phyloP scores from a whole-genome alignment of 53 echinoderm and acorn worm species.

The Crossaster papposus region DNA sequence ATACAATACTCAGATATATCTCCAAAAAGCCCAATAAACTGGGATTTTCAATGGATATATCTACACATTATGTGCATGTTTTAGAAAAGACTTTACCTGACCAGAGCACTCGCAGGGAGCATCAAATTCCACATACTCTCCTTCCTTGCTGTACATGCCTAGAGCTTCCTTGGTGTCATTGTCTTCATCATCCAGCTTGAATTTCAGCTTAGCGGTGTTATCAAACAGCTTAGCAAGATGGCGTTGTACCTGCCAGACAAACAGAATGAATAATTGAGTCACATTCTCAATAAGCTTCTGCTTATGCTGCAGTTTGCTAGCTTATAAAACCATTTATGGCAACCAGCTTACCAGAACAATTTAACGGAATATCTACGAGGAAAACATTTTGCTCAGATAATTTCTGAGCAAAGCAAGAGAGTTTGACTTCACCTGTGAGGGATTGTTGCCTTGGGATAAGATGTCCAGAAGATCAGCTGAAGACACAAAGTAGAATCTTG shows the following conservation, averaged over 20 bases:
- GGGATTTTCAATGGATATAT: no score
- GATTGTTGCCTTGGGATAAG: constrained; percentile 94
- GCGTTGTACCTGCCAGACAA: constrained; percentile 79
- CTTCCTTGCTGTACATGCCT: constrained; percentile 99
- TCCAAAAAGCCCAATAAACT: no score
- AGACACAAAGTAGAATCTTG: constrained; percentile 98
- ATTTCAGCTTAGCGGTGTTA: constrained; percentile 95
- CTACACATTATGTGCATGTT: no score
- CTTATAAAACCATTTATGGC: no score
- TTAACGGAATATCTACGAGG: neutral
- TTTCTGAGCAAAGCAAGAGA: neutral
- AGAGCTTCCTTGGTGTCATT: constrained; percentile 87
- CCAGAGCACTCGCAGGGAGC: constrained; percentile 84
- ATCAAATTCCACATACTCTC: constrained; percentile 92
- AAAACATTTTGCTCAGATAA: neutral
- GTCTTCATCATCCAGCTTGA: constrained; percentile 75
- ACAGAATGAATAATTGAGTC: no score
- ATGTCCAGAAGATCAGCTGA: constrained; percentile 97
- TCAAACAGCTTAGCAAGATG: constrained; percentile 98
- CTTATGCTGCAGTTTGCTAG: no score
- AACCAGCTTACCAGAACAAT: neutral
- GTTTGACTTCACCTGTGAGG: constrained; percentile 69
- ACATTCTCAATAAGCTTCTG: no score
- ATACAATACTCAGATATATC: no score
- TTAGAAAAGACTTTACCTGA: constrained; percentile 67